Evolutionary conservation across 1,140 invertebrate species (phyloP), one percentile per base, ranked within the genome.

Genomic region (Lepidotrigona ventralis): DNA sequence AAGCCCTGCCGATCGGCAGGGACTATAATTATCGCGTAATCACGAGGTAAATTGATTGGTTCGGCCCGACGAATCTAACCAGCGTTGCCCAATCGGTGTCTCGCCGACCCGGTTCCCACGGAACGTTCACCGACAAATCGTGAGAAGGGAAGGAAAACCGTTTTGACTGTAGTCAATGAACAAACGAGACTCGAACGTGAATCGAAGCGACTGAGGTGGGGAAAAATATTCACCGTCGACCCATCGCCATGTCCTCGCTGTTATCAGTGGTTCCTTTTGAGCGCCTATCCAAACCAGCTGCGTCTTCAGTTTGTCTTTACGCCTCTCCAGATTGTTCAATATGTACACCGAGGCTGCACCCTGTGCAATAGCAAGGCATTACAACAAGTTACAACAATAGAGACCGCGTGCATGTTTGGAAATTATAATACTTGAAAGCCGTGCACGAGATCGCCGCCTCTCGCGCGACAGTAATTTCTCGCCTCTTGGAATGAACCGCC

Each of bases 201-300:
- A 75, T 74, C 0, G 19, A 63, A 21, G 33, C 56, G 33, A 73
- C 0, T 0, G 54, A 72, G 11, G 19, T 19, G 5, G 33, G 33
- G 4, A 1, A 0, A n/a, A 5, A 29, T 83, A 88, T 95, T 95
- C 94, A 98, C 98, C 97, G 91, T 98, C 96, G 29, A 98, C 97
- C 98, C 98, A 98, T 93, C 96, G 96, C 98, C 98, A 99, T 3
- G 96, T 98, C 77, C 97, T 95, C 0, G 96, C 96, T 1, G 96
- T 97, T 56, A 97, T 95, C 19, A 97, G 96, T 0, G 97, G 97
- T 86, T 98, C 98, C 90, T 98, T 98, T 89, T 97, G 96, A 0
- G 97, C 98, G 1, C 98, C 98, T 60, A 99, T 97, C 98, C 98
- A 98, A 0, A 98, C 97, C 46, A 98, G 93, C 89, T 98, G 97